Percentiles rank a stretch among this genome's conserved stretches.
Evolutionary conservation across 2,888 invertebrate species (phyloP).

Genomic region (Eupithecia pulchellata): DNA sequence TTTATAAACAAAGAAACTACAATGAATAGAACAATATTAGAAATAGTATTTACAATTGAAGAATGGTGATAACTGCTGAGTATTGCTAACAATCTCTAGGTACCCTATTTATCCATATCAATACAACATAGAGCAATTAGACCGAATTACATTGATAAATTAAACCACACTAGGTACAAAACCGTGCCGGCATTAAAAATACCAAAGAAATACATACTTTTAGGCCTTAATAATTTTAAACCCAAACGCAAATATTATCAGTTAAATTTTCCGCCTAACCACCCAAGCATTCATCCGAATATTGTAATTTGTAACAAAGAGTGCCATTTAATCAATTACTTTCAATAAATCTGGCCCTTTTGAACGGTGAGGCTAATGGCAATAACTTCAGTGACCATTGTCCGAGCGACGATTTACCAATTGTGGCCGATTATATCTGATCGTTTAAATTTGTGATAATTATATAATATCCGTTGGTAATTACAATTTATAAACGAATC

Average conservation of each 20-base stretch:
- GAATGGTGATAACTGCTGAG: too few species aligned
- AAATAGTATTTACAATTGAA: too few species aligned
- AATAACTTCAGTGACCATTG: conserved; percentile 72
- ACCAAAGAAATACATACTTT: neutral
- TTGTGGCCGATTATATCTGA: conserved; percentile 49
- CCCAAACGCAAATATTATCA: neutral
- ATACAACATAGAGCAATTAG: too few species aligned
- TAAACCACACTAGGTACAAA: too few species aligned
- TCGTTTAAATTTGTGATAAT: conserved; percentile 10
- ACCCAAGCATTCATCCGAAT: conserved; percentile 8
- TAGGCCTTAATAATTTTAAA: neutral
- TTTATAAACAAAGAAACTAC: too few species aligned
- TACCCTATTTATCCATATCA: too few species aligned
- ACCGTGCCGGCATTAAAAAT: neutral
- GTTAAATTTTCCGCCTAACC: conserved; percentile 4
- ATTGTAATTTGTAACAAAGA: conserved; percentile 59
- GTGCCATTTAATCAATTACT: conserved; percentile 77
- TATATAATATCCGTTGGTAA: neutral
- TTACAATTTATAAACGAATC: neutral
- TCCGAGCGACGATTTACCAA: conserved; percentile 73
- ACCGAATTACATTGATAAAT: too few species aligned
- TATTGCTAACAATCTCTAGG: too few species aligned
- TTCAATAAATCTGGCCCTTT: conserved; percentile 67
- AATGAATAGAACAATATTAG: too few species aligned
- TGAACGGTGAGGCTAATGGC: conserved; percentile 68